phyloP scores from a whole-genome alignment of 2,797 vertebrate species.

The Pangasius djambal region DNA sequence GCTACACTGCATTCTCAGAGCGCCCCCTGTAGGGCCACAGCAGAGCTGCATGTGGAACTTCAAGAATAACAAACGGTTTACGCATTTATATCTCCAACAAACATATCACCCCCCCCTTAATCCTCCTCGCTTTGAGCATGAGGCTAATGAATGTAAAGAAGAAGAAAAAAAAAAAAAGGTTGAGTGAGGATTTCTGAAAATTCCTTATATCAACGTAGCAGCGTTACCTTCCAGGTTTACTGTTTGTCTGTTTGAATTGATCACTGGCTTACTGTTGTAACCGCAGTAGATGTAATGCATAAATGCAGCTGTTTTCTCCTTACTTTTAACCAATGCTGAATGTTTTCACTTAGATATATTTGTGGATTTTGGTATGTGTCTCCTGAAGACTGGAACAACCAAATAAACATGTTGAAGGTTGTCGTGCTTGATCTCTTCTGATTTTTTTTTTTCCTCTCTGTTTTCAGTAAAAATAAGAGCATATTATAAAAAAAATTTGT shows the following conservation, averaged over 20 bases:
- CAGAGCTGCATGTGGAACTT: constrained; percentile 47
- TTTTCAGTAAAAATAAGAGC: not conserved
- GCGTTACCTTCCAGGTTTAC: constrained; percentile 7
- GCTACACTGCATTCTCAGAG: constrained; percentile 93
- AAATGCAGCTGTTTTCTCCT: constrained; percentile 20
- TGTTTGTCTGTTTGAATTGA: constrained; percentile 17
- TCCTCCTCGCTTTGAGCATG: constrained; percentile 42
- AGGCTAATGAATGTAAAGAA: constrained; percentile 47
- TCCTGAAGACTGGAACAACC: constrained; percentile 34
- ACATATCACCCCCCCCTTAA: not conserved
- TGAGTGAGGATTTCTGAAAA: constrained; percentile 19
- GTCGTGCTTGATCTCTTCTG: not conserved
- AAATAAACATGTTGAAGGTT: constrained; percentile 48
- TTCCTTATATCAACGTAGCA: constrained; percentile 22
- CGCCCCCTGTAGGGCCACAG: constrained; percentile 83
- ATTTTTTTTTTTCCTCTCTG: not conserved
- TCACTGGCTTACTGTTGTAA: constrained; percentile 13
- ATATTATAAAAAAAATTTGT: too few relatives aligned
- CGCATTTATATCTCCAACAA: constrained; percentile 8
- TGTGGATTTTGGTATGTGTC: constrained; percentile 23
- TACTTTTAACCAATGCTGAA: constrained; percentile 21
- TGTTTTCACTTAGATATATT: constrained; percentile 9
- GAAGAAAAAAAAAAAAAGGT: too few relatives aligned
- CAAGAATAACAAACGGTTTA: constrained; percentile 48
- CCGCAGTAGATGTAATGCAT: not conserved